phyloP scores from a whole-genome alignment of 2,113 vertebrate genomes.

The Scopus umbretta region DNA sequence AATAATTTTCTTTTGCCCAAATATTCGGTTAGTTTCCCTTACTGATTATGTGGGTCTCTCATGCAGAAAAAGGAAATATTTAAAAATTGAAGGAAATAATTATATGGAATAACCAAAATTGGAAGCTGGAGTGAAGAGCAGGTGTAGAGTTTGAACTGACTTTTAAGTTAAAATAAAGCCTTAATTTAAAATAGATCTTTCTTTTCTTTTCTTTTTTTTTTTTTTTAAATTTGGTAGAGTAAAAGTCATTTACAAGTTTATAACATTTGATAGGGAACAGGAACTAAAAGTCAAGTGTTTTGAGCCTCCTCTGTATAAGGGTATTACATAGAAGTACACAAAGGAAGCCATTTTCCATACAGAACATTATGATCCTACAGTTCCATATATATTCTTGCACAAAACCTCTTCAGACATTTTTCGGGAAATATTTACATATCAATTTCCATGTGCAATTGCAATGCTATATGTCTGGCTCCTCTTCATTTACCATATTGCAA shows the following conservation, averaged over 20 bases:
- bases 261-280: background rate
- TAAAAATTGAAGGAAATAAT: background rate
- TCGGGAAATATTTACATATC: background rate
- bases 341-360: background rate
- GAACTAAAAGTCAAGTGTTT: background rate
- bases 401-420: background rate
- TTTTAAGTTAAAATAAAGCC: background rate
- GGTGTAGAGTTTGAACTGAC: background rate
- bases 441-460: background rate
- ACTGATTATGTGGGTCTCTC: background rate
- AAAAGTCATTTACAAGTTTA: background rate
- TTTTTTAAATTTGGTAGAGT: background rate
- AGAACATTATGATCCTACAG: background rate
- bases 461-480: background rate
- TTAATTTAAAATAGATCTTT: background rate
- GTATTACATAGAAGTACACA: background rate
- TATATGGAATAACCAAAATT: background rate
- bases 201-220: background rate
- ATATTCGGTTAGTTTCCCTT: background rate
- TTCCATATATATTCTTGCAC: background rate
- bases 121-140: background rate
- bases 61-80: constrained; percentile 5
- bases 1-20: background rate
- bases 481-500: background rate
- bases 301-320: background rate